Evolutionary conservation across 2,888 invertebrate species (phyloP), one percentile per base, ranked within the genome.

Genomic region (Volucella zonaria): DNA sequence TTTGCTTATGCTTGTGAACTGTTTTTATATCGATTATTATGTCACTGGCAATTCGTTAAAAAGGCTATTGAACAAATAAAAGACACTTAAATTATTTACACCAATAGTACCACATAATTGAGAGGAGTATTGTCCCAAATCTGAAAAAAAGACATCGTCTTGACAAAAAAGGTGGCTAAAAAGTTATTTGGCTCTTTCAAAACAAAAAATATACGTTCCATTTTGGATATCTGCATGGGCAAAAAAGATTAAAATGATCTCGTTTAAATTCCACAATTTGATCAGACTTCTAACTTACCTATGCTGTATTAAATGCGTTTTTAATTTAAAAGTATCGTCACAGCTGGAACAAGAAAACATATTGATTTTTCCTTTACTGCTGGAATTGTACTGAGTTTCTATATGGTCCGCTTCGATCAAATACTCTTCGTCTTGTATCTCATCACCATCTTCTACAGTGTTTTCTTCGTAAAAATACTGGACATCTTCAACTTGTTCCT

Each of bases 241-340:
- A 4, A 3, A 47, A 47, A 47, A 47, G 47, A 47, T 6, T 0
- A 0, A 31, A 31, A 31, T 31, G 47, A n/a, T 14, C 47, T 14
- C 8, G 14, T 14, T 1, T 18, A 14, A 18, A 43, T 15, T 3
- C 11, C 15, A 18, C 12, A 11, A 40, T 11, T n/a, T 43, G 1
- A 9, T 8, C 8, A 45, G 10, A 3, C 9, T 42, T 8, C 12
- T 3, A 40, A 71, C 78, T 64, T 70, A 86, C 87, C 56, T 78
- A 40, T 87, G 87, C 3, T 47, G 66, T 4, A 45, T 49, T 54
- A 87, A 68, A 18, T 79, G 66, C 0, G 51, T 31, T 77, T 79
- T 79, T 1, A 76, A 18, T 38, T 4, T 15, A 8, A 86, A 87
- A 0, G 45, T 64, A 12, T 77, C 43, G 23, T 66, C 45, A n/a